phyloP scores from a whole-genome alignment of 1,140 invertebrate species.

The Drosophila watanabei region DNA sequence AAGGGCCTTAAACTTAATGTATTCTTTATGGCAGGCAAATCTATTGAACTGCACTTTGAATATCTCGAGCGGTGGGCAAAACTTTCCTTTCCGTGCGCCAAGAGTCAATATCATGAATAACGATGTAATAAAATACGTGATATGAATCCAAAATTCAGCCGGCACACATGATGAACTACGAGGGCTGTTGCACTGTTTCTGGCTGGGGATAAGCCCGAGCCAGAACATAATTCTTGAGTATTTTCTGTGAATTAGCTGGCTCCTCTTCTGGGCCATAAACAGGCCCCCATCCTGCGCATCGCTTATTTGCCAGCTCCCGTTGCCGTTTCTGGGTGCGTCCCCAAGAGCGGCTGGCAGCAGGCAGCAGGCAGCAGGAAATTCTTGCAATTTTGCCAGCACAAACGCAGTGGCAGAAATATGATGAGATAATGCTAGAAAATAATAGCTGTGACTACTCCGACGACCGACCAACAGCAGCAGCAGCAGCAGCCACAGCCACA shows the following conservation, averaged over 20 bases:
- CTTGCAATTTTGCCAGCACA: conserved; percentile 32
- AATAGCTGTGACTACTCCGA: conserved; percentile 52
- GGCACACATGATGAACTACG: conserved; percentile 72
- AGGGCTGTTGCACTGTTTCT: conserved; percentile 22
- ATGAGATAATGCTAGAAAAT: conserved; percentile 73
- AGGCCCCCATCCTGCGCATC: conserved; percentile 22
- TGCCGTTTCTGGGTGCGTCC: conserved; percentile 3
- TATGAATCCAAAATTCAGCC: conserved; percentile 64
- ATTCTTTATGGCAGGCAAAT: conserved; percentile 76
- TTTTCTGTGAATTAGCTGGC: conserved; percentile 73
- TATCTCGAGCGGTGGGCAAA: conserved; percentile 46
- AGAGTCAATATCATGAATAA: conserved; percentile 79
- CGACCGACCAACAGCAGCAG: conserved; percentile 27
- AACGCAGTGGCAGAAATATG: conserved; percentile 54
- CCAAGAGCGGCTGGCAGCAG: no score
- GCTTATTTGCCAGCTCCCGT: conserved; percentile 59
- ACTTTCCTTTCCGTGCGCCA: conserved; percentile 32
- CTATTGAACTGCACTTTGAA: conserved; percentile 83
- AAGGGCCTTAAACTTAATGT: conserved; percentile 68
- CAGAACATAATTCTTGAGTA: conserved; percentile 61
- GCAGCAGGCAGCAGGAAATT: conserved; percentile 37
- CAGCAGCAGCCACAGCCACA: conserved; percentile 21
- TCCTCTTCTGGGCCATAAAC: conserved; percentile 39
- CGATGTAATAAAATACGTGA: conserved; percentile 84
- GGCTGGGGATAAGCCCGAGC: conserved; percentile 27